Percentiles rank a stretch among this genome's conserved stretches.
These are phyloP conservation scores for Leptopilina drosophilae DNA, from an alignment of 2,888 invertebrate species.

Conservation along the genomic window DNA sequence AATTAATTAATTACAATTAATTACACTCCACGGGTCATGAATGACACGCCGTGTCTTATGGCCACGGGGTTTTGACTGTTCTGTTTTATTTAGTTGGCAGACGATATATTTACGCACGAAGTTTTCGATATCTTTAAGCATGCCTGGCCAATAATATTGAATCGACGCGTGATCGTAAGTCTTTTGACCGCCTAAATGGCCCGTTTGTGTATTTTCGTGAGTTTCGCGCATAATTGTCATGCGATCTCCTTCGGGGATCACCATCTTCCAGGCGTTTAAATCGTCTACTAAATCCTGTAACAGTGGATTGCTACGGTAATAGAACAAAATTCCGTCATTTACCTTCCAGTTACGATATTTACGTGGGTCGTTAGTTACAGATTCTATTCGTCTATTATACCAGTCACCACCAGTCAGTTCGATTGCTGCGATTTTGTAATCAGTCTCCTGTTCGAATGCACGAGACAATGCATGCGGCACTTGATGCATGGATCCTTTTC, in stretches of 20 bases:
- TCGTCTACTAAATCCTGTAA: background rate
- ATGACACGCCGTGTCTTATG: constrained; percentile 35
- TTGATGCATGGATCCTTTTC: background rate
- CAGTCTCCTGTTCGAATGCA: background rate
- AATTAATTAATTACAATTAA: constrained; percentile 43
- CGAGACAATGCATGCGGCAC: background rate
- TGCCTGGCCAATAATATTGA: constrained; percentile 44
- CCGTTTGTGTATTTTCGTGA: background rate
- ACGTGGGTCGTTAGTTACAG: background rate
- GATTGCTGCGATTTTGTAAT: background rate
- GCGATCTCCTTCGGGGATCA: too few species aligned
- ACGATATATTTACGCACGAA: constrained; percentile 20
- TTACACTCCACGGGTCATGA: constrained; percentile 42
- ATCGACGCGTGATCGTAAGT: constrained; percentile 20
- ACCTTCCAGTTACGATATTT: background rate
- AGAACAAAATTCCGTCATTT: background rate
- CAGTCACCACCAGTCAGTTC: background rate
- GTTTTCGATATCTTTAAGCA: constrained; percentile 29
- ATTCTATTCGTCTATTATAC: background rate
- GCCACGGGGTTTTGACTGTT: background rate
- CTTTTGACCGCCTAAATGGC: constrained; percentile 16
- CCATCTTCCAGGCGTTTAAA: background rate
- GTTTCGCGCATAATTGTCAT: background rate
- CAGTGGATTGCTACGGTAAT: background rate
- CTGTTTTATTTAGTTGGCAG: constrained; percentile 40